Evolutionary conservation across 1,140 invertebrate genomes (phyloP), one percentile per base, ranked within the genome.

Genomic region (Hyphantria cunea): DNA sequence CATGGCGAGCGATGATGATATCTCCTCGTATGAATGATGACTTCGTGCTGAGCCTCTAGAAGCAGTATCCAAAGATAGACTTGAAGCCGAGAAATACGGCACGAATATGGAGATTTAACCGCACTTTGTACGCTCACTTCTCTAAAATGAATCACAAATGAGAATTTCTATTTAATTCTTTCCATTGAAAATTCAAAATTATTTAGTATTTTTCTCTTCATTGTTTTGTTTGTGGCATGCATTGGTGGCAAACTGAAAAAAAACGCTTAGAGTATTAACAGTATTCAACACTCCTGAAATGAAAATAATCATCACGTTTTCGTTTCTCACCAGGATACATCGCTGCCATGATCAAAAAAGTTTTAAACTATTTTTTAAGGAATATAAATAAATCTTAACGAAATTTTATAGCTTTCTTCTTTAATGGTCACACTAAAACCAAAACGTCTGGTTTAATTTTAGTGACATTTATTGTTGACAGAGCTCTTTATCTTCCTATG

Each of bases 21-120:
- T 90, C 87, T 82, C 58, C 72, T 78, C 70, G 77, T 90, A 90
- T 88, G 87, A 90, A 90, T 86, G 87, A 90, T 90, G 87, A 88
- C 84, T 90, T 90, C 85, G 87, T 90, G 87, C 85, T 82, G 74
- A 70, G 80, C 77, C 78, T 85, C 78, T 77, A 76, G 80, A 84
- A 84, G 77, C 76, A 79, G 79, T 66, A 71, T 74, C 60, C 64
- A 70, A 61, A 74, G 78, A 85, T 84, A 84, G 81, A 81, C 81
- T 76, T 74, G 76, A 80, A 79, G 60, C 55, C 65, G 51, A 59
- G 53, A 85, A 84, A 90, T 82, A 76, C 64, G 82, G 76, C 83
- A 90, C 76, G 74, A 82, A 82, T 86, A 82, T 84, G 76, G 75
- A 81, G 80, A 81, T 84, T 52, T 62, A 52, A 56, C 62, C 54